Evolutionary conservation across 2,888 invertebrate species (phyloP), one percentile per base, ranked within the genome.

Genomic region (Lithophane semibrunnea): DNA sequence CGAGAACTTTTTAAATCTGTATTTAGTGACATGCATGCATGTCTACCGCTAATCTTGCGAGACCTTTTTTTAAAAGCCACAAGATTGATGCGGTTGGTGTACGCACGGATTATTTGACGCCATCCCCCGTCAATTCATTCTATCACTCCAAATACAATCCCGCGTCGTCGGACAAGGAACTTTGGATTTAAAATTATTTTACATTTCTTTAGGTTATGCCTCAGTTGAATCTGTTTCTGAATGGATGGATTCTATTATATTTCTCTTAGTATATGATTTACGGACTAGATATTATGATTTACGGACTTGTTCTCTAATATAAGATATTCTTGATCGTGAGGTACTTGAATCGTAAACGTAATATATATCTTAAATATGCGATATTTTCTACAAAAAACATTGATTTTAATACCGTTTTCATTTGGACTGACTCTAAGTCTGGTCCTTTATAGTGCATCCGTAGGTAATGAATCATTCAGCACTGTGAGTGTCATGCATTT

Each of bases 71-170:
- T 79, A 82, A 90, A 88, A 87, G 82, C 79, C 80, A 75, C 76
- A 88, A 91, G 89, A 91, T 90, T 87, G 91, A 91, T 91, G 89
- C 79, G 84, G 75, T 58, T 75, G 73, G 63, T 75, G 75, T 74
- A 79, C 75, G 73, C 68, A 77, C 75, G 86, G 88, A 89, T 90
- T 89, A 89, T 86, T 88, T 86, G 80, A 79, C 82, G 88, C 85
- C 87, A 84, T 83, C 80, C 79, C 79, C 80, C 82, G 81, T 47
- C 61, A 61, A 79, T 79, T 84, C 86, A 75, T 87, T 86, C 82
- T 86, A 87, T 89, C 88, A 83, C 85, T 86, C 82, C 67, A 70
- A 67, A 79, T 72, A 73, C 75, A 81, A 77, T 77, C 72, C 73
- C 63, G 47, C 75, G 54, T 74, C 63, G 67, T 10, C 60, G 44